Conservation (phyloP, 2,113 vertebrate genomes). For the Oreochromis aureus region DNA sequence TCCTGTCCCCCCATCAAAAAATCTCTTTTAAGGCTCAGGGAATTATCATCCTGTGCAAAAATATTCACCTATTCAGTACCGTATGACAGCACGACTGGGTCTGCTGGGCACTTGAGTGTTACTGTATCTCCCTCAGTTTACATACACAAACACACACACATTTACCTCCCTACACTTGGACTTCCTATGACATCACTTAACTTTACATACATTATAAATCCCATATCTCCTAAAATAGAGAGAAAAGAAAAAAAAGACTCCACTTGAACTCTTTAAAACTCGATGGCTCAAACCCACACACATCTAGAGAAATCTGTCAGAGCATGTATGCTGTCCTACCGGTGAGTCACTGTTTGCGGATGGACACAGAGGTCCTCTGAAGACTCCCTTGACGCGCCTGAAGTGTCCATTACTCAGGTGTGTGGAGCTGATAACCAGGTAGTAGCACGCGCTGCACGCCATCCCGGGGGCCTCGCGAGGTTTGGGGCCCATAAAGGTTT, state of each 20-base stretch:
- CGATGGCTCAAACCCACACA: neutral
- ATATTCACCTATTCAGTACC: neutral
- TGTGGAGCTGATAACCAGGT: slow-evolving; percentile 98
- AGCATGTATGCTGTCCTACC: slow-evolving; percentile 71
- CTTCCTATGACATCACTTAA: neutral
- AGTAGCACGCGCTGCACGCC: slow-evolving; percentile 95
- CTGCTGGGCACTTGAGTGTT: neutral
- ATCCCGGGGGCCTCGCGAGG: slow-evolving; percentile 67
- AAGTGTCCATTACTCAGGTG: slow-evolving; percentile 98
- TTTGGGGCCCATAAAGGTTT: slow-evolving; percentile 53
- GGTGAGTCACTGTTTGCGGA: slow-evolving; percentile 78
- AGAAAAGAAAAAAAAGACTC: neutral
- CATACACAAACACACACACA: neutral
- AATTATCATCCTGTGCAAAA: neutral
- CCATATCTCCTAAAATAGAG: neutral
- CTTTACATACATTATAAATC: neutral
- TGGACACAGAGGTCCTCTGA: slow-evolving; percentile 92
- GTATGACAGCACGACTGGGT: neutral
- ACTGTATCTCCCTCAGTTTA: neutral
- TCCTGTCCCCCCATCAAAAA: neutral
- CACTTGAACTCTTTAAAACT: neutral
- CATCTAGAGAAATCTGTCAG: neutral
- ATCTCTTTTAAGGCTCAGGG: neutral
- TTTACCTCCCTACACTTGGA: neutral
- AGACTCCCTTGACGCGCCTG: slow-evolving; percentile 96